Evolutionary conservation across 2,797 vertebrate species (phyloP), one percentile per base, ranked within the genome.

Genomic region (Sorex maritimensis): DNA sequence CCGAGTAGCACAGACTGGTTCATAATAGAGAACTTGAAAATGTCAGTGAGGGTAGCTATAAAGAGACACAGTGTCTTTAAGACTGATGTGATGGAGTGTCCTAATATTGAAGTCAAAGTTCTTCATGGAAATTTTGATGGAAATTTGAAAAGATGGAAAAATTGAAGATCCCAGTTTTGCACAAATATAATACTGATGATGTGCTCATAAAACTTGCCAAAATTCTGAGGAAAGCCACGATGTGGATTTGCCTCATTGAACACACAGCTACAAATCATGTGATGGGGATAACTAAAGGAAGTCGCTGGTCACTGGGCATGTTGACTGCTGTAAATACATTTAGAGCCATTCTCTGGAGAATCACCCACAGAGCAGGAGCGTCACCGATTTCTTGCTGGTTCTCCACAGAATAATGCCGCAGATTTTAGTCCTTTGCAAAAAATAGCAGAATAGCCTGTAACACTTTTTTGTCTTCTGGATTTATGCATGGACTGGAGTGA

Each of bases 241-340:
- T 4, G 7, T 67, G 10, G 7, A 17, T 28, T 5, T 2, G 4
- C 34, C n/a, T 67, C n/a, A 6, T 15, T 10, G 8, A 14, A 69
- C 58, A 5, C 9, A 30, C 6, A 6, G 10, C 41, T 7, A 3
- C 8, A 46, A 13, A 74, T 44, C 28, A 5, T 15, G 41, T 28
- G 30, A 4, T 24, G 2, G 26, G 15, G 1, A 5, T 17, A 4
- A 4, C 7, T 30, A 14, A 78, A 41, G 24, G 24, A 17, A 38
- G 2, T 41, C 38, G 10, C 21, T 12, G 23, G 17, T 1, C 44
- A 21, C 2, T 6, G 0, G 13, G 0, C 2, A 12, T 6, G 1
- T 12, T 34, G 34, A n/a, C 10, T 8, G 19, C 19, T 10, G 8
- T 9, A 8, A 2, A 28, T 68, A 44, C 41, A 44, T 41, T 21